Evolutionary conservation across 2,888 invertebrate species (phyloP).

Genomic region (Julus scanicus): DNA sequence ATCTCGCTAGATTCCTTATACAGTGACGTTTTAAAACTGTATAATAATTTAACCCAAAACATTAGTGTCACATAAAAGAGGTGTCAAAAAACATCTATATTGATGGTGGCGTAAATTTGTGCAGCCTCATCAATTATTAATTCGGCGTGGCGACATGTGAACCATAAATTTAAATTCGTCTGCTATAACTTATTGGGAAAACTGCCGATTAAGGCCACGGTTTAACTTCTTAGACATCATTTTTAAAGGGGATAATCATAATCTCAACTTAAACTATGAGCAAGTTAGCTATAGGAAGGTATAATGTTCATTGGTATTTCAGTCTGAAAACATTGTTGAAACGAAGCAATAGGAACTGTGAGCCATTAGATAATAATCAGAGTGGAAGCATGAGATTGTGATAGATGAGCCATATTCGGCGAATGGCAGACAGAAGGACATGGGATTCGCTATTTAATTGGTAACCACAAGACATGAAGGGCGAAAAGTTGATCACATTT

Average conservation of each 20-base stretch:
- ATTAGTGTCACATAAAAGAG: background rate
- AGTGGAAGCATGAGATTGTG: slow-evolving; percentile 8
- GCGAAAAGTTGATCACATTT: background rate
- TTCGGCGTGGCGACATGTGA: background rate
- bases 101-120: background rate
- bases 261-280: background rate
- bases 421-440: background rate
- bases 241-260: background rate
- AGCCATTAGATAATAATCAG: slow-evolving; percentile 19
- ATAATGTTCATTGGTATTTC: background rate
- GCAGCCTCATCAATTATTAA: background rate
- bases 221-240: background rate
- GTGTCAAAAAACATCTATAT: background rate
- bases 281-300: no score
- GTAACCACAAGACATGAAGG: background rate
- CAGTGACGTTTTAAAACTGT: background rate
- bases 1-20: no score
- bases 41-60: background rate
- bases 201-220: background rate
- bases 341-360: background rate
- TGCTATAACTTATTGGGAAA: background rate
- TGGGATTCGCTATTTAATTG: background rate
- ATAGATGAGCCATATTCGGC: background rate
- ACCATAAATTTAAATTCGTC: background rate
- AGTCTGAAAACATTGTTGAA: background rate